Evolutionary conservation across 1,140 invertebrate genomes (phyloP).

Genomic region (Aphis gossypii): DNA sequence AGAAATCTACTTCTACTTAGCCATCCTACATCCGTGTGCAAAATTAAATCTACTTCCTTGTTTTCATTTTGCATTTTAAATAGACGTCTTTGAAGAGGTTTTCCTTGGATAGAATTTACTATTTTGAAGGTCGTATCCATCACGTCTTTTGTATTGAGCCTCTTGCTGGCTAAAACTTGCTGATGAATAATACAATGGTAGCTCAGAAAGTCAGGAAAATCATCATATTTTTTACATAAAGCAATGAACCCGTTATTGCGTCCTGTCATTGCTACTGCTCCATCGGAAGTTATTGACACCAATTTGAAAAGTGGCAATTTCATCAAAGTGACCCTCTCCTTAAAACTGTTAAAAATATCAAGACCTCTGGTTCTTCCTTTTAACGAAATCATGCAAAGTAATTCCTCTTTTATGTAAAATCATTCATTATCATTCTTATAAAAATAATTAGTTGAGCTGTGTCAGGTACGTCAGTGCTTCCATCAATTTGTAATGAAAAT

Average conservation of each 20-base stretch:
- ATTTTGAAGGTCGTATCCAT: neutral
- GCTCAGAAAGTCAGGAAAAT: slow-evolving; percentile 7
- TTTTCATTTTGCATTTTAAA: slow-evolving; percentile 37
- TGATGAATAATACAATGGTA: neutral
- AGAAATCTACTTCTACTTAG: too few relatives aligned
- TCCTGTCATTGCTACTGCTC: neutral
- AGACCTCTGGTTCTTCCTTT: neutral
- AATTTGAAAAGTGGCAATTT: neutral
- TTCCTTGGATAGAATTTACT: slow-evolving; percentile 1
- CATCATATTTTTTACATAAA: neutral
- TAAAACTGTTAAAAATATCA: slow-evolving; percentile 21
- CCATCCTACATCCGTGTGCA: too few relatives aligned
- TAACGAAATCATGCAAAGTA: neutral
- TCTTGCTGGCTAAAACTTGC: neutral
- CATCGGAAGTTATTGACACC: neutral
- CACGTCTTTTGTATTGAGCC: neutral
- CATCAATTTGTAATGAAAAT: neutral
- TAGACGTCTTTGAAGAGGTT: slow-evolving; percentile 6
- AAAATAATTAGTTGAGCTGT: neutral
- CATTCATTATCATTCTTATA: neutral
- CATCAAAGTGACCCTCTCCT: neutral
- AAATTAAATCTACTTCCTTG: neutral
- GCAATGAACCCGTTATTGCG: neutral
- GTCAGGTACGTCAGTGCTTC: neutral
- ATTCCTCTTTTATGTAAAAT: neutral